phyloP scores from a whole-genome alignment of 2,797 vertebrate genomes.

The Tarsius wallacei region DNA sequence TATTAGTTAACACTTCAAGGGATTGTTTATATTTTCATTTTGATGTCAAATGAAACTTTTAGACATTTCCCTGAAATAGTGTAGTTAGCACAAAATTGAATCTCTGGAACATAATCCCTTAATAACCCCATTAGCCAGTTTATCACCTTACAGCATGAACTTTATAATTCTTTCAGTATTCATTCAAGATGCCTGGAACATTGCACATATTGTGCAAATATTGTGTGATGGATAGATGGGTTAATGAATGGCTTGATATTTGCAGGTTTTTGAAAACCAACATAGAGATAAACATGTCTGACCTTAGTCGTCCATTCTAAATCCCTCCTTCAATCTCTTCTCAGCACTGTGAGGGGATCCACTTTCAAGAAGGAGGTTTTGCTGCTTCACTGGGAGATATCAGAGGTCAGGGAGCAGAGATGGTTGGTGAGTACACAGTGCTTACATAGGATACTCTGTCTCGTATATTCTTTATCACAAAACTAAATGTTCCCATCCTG shows the following conservation, averaged over 20 bases:
- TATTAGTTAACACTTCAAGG: background rate
- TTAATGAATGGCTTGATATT: background rate
- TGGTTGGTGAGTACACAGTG: background rate
- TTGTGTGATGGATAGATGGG: background rate
- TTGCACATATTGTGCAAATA: background rate
- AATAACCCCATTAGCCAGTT: background rate
- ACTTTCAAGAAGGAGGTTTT: background rate
- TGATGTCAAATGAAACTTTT: background rate
- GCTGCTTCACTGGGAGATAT: background rate
- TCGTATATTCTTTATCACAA: background rate
- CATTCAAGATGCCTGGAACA: background rate
- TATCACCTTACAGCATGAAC: background rate
- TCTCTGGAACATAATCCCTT: constrained; percentile 1
- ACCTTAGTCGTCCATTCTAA: background rate
- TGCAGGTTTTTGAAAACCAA: background rate
- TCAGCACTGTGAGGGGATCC: background rate
- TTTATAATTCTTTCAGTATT: background rate
- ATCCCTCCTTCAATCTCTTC: background rate
- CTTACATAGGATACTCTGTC: background rate
- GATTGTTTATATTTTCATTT: background rate
- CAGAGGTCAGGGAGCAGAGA: background rate
- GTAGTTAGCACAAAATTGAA: constrained; percentile 10
- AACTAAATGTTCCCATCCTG: background rate
- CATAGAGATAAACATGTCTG: background rate
- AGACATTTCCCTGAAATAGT: background rate